Evolutionary conservation across 2,113 vertebrate genomes (phyloP), one percentile per base, ranked within the genome.

Genomic region (Speoplatyrhinus poulsoni): DNA sequence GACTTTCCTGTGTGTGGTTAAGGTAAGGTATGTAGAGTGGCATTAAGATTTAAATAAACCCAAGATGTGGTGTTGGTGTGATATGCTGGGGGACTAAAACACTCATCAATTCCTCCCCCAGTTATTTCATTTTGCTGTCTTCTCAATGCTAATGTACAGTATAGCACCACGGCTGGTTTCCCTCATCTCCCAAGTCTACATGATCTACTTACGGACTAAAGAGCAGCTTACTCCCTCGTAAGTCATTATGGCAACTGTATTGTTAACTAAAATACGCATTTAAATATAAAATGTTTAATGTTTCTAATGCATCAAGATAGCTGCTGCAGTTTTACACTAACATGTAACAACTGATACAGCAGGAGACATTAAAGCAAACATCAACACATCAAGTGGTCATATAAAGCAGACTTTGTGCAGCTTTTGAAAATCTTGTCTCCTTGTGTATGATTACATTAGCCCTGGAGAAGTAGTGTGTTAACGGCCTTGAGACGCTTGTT

Each of bases 401-500:
- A 13, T 54, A 8, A 26, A 16, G 60, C n/a, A 61, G 60, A 4
- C 60, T 17, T 12, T 46, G 32, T 4, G n/a, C 36, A 46, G 5
- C 2, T n/a, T 15, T 12, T n/a, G 11, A 15, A 10, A 9, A 8
- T 16, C 41, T 62, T 15, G 46, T 53, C 53, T 33, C 10, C 16
- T 12, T 48, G 53, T 33, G 9, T 11, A 46, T 33, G 15, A 6
- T 19, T 15, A 36, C n/a, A 11, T 46, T 33, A 41, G 48, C 47
- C 47, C 7, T 13, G 47, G 62, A 64, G 46, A 48, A 60, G 32
- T 3, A 13, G 62, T 52, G 5, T 8, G 36, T 52, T 17, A 54
- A 47, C 19, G 41, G 65, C 54, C 64, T 67, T 53, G 62, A 65
- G 49, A n/a, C 48, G 36, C 62, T 53, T 9, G 17, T 26, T 50